Evolutionary conservation across 1,140 invertebrate genomes (phyloP).

Genomic region (Brachionus rubens): DNA sequence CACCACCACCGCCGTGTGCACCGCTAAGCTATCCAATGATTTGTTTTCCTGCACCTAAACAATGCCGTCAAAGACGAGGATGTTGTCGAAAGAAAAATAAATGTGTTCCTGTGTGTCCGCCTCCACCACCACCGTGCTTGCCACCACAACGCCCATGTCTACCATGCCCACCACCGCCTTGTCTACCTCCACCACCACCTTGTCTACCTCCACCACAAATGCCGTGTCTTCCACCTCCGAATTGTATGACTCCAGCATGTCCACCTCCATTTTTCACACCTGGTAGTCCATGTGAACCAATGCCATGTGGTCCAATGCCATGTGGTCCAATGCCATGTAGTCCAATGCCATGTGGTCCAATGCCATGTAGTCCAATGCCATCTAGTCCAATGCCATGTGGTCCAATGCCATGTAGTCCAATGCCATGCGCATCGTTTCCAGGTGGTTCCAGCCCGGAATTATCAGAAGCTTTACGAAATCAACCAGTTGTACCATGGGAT

Average conservation of each 20-base stretch:
- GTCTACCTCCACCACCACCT: not conserved
- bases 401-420: too few species aligned
- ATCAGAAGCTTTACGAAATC: too few species aligned
- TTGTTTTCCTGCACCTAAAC: conserved; percentile 5
- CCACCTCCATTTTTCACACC: not conserved
- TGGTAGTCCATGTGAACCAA: too few species aligned
- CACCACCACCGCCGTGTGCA: not conserved
- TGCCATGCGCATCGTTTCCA: too few species aligned
- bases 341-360: too few species aligned
- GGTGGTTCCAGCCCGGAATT: too few species aligned
- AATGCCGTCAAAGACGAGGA: not conserved
- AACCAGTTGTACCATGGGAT: too few species aligned
- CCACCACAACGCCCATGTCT: not conserved
- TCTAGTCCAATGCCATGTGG: too few species aligned
- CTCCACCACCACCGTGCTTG: not conserved
- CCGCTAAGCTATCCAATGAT: not conserved
- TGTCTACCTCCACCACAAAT: not conserved
- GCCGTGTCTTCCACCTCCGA: not conserved
- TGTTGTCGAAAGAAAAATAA: not conserved
- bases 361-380: too few species aligned
- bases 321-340: too few species aligned
- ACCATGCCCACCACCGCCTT: not conserved
- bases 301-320: too few species aligned
- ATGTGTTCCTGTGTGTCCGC: conserved; percentile 1
- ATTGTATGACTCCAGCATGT: not conserved